Percentiles rank a stretch among this genome's conserved stretches.
phyloP scores from a whole-genome alignment of 2,888 invertebrate species.

The Euphydryas editha region DNA sequence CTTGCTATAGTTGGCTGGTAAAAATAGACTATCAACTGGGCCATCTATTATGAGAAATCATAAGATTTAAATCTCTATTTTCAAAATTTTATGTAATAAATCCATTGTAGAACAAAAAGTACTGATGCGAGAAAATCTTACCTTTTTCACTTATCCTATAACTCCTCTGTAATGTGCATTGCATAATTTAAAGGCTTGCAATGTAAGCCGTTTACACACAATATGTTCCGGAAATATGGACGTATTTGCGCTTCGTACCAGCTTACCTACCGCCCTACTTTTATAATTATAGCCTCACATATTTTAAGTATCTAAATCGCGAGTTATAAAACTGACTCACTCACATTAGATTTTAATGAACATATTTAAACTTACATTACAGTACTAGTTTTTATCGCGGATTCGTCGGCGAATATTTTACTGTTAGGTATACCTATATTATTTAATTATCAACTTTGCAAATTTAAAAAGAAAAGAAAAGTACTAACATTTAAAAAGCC shows the following conservation, averaged over 20 bases:
- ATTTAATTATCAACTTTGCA: no score
- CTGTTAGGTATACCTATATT: no score
- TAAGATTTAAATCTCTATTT: no score
- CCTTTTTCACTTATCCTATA: not conserved
- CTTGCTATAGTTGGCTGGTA: no score
- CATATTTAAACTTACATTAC: no score
- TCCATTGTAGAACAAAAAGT: not conserved
- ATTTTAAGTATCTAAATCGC: not conserved
- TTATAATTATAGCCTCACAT: constrained; percentile 1
- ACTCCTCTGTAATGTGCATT: not conserved
- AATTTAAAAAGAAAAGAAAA: no score
- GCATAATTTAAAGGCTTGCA: constrained; percentile 8
- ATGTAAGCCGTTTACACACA: constrained; percentile 3
- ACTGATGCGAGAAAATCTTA: not conserved
- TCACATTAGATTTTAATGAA: no score
- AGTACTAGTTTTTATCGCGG: no score
- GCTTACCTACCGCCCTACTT: not conserved
- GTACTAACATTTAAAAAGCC: no score
- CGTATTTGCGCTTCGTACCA: not conserved
- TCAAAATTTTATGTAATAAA: not conserved
- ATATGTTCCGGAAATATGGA: constrained; percentile 1
- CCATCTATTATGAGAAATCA: no score
- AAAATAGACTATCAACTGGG: no score
- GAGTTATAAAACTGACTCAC: not conserved
- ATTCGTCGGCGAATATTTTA: no score